Evolutionary conservation across 1,140 invertebrate genomes (phyloP).

Genomic region (Scaptomyza pallida): DNA sequence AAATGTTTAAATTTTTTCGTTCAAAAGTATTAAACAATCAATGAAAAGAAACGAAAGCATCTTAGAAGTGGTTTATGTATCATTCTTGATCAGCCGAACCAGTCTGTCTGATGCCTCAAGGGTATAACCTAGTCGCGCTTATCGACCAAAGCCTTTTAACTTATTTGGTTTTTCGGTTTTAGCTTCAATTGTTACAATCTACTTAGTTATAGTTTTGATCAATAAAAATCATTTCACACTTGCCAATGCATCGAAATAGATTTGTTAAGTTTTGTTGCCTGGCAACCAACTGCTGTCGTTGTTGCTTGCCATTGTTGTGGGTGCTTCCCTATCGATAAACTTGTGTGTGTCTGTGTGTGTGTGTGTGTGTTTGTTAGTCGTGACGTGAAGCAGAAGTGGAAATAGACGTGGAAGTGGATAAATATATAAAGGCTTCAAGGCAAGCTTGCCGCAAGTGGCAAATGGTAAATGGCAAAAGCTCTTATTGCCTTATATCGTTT

Average conservation of each 20-base stretch:
- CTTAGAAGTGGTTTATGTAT: too few relatives aligned
- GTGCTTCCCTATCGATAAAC: conserved; percentile 8
- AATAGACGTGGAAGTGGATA: neutral
- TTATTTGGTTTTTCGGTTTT: too few relatives aligned
- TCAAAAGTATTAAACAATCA: too few relatives aligned
- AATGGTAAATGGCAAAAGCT: conserved; percentile 18
- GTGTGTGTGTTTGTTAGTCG: conserved; percentile 3
- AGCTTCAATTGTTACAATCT: too few relatives aligned
- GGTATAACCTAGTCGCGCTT: too few relatives aligned
- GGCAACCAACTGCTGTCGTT: neutral
- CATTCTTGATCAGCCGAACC: too few relatives aligned
- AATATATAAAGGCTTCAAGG: conserved; percentile 40
- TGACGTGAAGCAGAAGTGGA: too few relatives aligned
- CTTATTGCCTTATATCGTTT: conserved; percentile 29
- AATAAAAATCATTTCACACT: neutral
- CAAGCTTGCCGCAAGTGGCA: conserved; percentile 14
- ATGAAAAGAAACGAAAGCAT: too few relatives aligned
- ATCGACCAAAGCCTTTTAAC: too few relatives aligned
- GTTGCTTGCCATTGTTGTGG: conserved; percentile 6
- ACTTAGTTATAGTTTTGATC: too few relatives aligned
- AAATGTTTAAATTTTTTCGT: too few relatives aligned
- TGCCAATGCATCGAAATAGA: neutral
- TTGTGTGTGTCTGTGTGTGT: conserved; percentile 8
- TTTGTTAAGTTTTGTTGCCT: conserved; percentile 1
- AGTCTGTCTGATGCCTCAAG: too few relatives aligned